Evolutionary conservation across 2,113 vertebrate genomes (phyloP), one percentile per base, ranked within the genome.

Genomic region (Lates calcarifer): DNA sequence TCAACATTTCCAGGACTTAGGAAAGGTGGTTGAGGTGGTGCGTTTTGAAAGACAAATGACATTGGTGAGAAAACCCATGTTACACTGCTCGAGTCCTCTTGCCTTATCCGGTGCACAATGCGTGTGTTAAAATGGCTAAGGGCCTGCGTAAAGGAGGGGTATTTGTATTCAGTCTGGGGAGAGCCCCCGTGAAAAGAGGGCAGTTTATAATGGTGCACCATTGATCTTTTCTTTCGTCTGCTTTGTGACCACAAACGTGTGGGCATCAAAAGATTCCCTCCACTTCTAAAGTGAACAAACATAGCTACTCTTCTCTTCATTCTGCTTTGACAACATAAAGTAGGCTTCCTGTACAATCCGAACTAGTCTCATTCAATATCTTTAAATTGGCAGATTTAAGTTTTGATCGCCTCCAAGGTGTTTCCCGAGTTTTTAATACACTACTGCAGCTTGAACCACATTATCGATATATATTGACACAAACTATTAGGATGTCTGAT

Each of bases 161-260:
- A 31, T 71, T 68, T 88, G 89, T 80, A 78, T 87, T 89, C 85
- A 76, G 75, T 78, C 53, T 61, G 64, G 62, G 62, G 58, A 84
- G 49, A 65, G 81, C 43, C 33, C 74, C 20, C 68, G 55, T 89
- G 81, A 94, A 94, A 88, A 82, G 89, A 72, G 69, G 62, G 60
- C 72, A 82, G 57, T 91, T 86, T 86, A 80, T 70, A 82, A 67
- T 22, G 37, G 58, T 33, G 64, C 11, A 55, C 60, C 79, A 90
- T 87, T 92, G 86, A 92, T 93, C 87, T 88, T 88, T 89, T 87
- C 77, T 89, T 62, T 72, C 12, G 63, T 55, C 80, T 83, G 79
- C 71, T 89, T 87, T 89, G 76, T 87, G 76, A 69, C 79, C 60
- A 84, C 81, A 74, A 65, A 84, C 75, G 71, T 81, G 85, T 86